Evolutionary conservation across 2,113 vertebrate species (phyloP).

Genomic region (Pungitius pungitius): DNA sequence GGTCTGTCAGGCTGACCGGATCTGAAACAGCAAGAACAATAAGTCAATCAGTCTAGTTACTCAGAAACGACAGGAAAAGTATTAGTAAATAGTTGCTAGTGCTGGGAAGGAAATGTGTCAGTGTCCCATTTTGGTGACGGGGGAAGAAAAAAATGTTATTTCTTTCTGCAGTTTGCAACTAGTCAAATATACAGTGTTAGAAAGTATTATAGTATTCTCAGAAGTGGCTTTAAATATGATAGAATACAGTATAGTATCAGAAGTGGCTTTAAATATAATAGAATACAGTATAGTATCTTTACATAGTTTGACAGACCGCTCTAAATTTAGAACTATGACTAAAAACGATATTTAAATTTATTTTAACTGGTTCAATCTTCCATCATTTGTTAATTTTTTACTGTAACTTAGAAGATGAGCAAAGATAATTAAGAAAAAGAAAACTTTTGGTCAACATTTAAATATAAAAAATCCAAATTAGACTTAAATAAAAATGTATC

Average conservation of each 20-base stretch:
- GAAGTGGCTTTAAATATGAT: background rate
- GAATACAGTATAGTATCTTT: no score
- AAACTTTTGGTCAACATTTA: background rate
- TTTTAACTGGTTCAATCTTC: background rate
- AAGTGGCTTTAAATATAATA: background rate
- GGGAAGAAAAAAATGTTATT: background rate
- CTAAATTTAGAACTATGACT: no score
- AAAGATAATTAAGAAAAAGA: background rate
- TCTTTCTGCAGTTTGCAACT: background rate
- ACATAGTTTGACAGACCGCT: no score
- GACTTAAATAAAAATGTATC: background rate
- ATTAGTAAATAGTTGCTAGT: background rate
- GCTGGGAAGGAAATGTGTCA: background rate
- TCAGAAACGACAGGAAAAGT: background rate
- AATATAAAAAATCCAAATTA: background rate
- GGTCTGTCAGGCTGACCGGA: constrained; percentile 82
- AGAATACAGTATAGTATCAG: no score
- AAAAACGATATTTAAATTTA: background rate
- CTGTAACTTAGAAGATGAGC: background rate
- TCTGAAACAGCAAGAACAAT: constrained; percentile 69
- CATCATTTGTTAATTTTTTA: background rate
- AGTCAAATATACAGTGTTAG: no score
- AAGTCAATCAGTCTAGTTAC: background rate
- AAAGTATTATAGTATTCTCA: no score
- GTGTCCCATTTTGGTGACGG: background rate